These are phyloP conservation scores for Hexactinellida sp. DNA, from an alignment of 37 sponge, comb jelly and placozoan genomes.

Conservation along the genomic window DNA sequence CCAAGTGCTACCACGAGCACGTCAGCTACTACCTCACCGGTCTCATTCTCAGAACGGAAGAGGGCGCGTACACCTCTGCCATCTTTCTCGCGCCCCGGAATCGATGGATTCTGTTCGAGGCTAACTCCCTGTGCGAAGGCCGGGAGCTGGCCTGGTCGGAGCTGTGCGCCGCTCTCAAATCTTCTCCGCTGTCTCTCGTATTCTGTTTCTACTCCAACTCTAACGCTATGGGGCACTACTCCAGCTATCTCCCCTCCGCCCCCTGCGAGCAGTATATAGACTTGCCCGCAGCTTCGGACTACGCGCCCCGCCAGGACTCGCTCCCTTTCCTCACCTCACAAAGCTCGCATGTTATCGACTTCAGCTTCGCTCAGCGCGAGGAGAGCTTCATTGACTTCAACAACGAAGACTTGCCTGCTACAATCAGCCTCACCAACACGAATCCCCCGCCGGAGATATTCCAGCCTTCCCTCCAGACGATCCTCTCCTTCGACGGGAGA, in stretches of 20 bases:
- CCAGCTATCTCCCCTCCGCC: background rate
- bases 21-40: background rate
- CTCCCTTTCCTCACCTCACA: background rate
- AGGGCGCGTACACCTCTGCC: background rate
- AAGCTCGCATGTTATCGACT: background rate
- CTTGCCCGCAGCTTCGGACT: background rate
- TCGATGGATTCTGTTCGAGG: background rate
- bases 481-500: background rate
- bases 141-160: background rate
- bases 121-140: background rate
- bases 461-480: background rate
- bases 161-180: background rate
- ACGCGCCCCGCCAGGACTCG: background rate
- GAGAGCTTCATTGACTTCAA: background rate
- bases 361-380: background rate
- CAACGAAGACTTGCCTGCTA: background rate
- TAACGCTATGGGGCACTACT: background rate
- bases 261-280: background rate
- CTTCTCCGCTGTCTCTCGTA: background rate
- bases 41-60: background rate
- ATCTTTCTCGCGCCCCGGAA: background rate
- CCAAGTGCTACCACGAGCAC: background rate
- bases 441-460: background rate
- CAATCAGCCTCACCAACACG: background rate
- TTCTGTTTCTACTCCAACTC: background rate